These are phyloP conservation scores for Holothuria glaberrima DNA, from an alignment of 35 echinoderm and acorn worm genomes.

Conservation along the genomic window DNA sequence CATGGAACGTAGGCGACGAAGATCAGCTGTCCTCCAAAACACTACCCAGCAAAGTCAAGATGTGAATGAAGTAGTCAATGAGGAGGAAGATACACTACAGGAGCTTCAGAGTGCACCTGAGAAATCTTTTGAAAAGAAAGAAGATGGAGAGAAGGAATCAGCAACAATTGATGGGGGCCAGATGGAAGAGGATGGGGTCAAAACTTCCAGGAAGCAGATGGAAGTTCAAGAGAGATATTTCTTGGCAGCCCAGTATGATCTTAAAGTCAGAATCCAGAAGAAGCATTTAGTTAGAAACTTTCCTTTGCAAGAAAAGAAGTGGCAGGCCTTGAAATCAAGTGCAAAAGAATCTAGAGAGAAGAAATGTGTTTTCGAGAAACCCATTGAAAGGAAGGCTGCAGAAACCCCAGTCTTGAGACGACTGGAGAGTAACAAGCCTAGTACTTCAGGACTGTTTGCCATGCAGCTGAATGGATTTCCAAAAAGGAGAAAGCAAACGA, in stretches of 20 bases:
- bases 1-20: not conserved
- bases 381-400: not conserved
- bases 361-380: too few relatives aligned
- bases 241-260: slow-evolving; percentile 3
- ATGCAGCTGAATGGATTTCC: slow-evolving; percentile 15
- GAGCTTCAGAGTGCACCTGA: not conserved
- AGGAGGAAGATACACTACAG: not conserved
- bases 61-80: not conserved
- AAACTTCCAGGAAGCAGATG: not conserved
- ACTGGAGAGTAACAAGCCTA: not conserved
- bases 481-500: not conserved
- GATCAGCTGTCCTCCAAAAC: not conserved
- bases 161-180: not conserved
- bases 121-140: too few relatives aligned
- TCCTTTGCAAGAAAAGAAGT: not conserved
- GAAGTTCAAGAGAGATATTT: not conserved
- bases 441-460: slow-evolving; percentile 27
- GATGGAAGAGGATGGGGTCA: too few relatives aligned
- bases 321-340: too few relatives aligned
- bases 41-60: slow-evolving; percentile 3
- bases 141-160: not conserved
- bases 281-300: slow-evolving; percentile 26
- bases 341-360: too few relatives aligned
- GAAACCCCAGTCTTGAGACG: not conserved
- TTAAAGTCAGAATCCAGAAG: slow-evolving; percentile 36